Evolutionary conservation across 2,888 invertebrate genomes (phyloP), one percentile per base, ranked within the genome.

Genomic region (Parnassius glacialis): DNA sequence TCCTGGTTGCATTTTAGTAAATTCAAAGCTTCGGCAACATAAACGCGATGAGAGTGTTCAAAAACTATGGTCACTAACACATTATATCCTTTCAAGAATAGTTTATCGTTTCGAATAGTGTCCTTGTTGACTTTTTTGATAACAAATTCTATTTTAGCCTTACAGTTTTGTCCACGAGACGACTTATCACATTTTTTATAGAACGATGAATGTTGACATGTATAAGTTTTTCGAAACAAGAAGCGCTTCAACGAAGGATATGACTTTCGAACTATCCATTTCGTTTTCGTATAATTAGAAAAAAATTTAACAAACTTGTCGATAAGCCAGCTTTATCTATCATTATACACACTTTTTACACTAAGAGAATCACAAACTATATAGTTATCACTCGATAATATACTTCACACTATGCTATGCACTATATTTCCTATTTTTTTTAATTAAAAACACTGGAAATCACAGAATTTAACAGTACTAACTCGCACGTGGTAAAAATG

Each of bases 221-320:
- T 52, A 41, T 52, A 52, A 11, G 11, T 52, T 52, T 41, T 41
- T 41, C 51, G 5, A 34, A 41, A 52, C 41, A 41, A 52, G 52
- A 52, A 52, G 11, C 52, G 41, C 34, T 52, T 52, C 34, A 52
- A 10, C 34, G 41, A 52, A n/a, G 34, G 41, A 52, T 41, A 52
- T 41, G 34, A 41, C 12, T 41, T 12, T 9, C 12, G 16, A 12
- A 52, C 41, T 34, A 52, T 48, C 25, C 51, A 51, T 10, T 41
- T n/a, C 34, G 41, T 41, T 34, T 52, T 66, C 64, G 62, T 60
- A 70, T 68, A 16, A 16, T 25, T 25, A 25, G 25, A 25, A 25
- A 25, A n/a, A 25, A 25, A 25, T 25, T 25, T 25, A 25, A 25
- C 25, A 25, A 25, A 25, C 25, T 25, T 3, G 25, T 25, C 25